Conservation (phyloP, 2,113 vertebrate species). For the Strix uralensis region DNA sequence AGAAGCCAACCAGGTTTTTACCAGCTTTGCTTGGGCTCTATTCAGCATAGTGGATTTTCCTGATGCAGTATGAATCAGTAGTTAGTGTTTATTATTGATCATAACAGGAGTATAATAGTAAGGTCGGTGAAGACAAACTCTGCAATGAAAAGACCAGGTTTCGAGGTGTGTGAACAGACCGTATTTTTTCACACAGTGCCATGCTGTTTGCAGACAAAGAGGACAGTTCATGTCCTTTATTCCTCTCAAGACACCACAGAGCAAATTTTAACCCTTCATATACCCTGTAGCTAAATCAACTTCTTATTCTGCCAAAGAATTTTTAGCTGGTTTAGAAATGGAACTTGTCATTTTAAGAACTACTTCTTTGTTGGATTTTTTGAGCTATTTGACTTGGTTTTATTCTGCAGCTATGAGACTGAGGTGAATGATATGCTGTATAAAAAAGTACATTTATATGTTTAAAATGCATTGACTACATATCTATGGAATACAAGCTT, state of each 20-base stretch:
- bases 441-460: neutral
- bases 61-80: neutral
- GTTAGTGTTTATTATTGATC: neutral
- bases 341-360: neutral
- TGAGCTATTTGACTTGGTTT: neutral
- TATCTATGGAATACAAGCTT: neutral
- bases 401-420: neutral
- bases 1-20: neutral
- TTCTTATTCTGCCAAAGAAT: slow-evolving; percentile 36
- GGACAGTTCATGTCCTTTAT: neutral
- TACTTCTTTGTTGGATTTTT: neutral
- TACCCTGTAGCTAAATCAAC: neutral
- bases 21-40: neutral
- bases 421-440: neutral
- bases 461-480: neutral
- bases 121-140: neutral
- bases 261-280: neutral
- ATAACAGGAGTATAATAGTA: neutral
- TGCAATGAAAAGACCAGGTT: neutral
- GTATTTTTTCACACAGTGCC: neutral
- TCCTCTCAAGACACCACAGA: neutral
- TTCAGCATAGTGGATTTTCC: neutral
- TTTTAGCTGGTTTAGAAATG: neutral
- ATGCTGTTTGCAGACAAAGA: neutral
- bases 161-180: neutral